A percentile compares a stretch with the other conserved stretches of the same genome.
phyloP scores from a whole-genome alignment of 2,888 invertebrate species.

The Parnassius glacialis region DNA sequence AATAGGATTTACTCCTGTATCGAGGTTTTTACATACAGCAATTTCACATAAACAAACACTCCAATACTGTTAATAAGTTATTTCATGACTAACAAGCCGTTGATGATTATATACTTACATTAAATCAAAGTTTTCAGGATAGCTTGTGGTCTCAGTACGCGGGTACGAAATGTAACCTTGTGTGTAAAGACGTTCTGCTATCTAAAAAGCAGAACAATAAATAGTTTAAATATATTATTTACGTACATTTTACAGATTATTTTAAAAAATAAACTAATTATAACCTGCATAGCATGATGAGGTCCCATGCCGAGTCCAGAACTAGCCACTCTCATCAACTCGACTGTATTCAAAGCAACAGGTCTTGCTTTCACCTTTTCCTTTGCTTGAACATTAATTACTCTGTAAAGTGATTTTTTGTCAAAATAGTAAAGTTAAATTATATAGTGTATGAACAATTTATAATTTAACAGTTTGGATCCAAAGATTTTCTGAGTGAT shows the following conservation, averaged over 20 bases:
- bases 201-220: slow-evolving; percentile 38
- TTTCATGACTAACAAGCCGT: no score
- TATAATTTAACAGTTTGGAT: no score
- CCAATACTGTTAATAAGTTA: no score
- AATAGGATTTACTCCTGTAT: no score
- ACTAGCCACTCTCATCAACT: slow-evolving; percentile 95
- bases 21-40: no score
- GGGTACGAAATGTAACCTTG: slow-evolving; percentile 99
- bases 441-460: no score
- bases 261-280: slow-evolving; percentile 10
- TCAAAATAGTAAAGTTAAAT: no score
- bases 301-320: slow-evolving; percentile 95
- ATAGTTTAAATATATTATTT: neutral
- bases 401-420: slow-evolving; percentile 69
- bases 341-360: slow-evolving; percentile 97
- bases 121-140: slow-evolving; percentile 97
- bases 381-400: slow-evolving; percentile 88
- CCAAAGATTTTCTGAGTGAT: no score
- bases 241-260: no score
- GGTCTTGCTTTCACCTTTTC: slow-evolving; percentile 94
- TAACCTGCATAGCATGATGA: slow-evolving; percentile 91
- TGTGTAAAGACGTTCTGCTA: slow-evolving; percentile 92
- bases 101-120: slow-evolving; percentile 80
- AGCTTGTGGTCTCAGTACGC: slow-evolving; percentile 98
- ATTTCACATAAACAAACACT: no score